A percentile compares a stretch with the other conserved stretches of the same genome.
Conservation (phyloP, 2,888 invertebrate genomes). For the Allygus modestus region DNA sequence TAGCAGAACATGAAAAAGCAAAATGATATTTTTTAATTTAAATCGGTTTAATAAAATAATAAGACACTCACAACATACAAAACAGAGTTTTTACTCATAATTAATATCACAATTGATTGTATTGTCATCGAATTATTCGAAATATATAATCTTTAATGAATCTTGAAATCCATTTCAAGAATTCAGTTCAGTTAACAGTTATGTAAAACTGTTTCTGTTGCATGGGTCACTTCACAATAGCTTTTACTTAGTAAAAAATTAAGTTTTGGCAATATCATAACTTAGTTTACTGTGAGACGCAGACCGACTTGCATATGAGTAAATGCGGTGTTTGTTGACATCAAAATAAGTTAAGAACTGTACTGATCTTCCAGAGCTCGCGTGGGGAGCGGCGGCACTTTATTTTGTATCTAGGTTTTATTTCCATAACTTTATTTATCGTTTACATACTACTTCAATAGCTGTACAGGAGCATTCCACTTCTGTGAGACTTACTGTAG, state of each 20-base stretch:
- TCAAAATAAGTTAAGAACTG: slow-evolving; percentile 62
- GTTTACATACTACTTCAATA: slow-evolving; percentile 50
- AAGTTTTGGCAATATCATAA: neutral
- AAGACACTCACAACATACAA: no score
- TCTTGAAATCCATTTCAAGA: no score
- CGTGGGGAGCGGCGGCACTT: slow-evolving; percentile 54
- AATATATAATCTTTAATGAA: no score
- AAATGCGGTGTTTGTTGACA: slow-evolving; percentile 65
- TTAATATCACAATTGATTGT: no score
- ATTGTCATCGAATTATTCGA: no score
- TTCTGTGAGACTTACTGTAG: slow-evolving; percentile 56
- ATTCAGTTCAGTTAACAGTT: neutral
- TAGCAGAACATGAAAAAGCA: no score
- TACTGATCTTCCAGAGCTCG: slow-evolving; percentile 62
- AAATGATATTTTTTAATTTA: no score
- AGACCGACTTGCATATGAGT: slow-evolving; percentile 65
- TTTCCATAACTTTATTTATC: slow-evolving; percentile 43
- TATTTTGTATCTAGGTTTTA: slow-evolving; percentile 59
- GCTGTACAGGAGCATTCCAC: slow-evolving; percentile 62
- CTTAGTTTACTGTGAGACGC: neutral
- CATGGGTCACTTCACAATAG: neutral
- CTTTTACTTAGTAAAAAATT: neutral
- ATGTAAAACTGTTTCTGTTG: neutral
- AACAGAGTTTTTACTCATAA: neutral
- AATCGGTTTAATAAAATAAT: no score